Conservation (phyloP, 2,888 invertebrate species). For the Sturmia bella region DNA sequence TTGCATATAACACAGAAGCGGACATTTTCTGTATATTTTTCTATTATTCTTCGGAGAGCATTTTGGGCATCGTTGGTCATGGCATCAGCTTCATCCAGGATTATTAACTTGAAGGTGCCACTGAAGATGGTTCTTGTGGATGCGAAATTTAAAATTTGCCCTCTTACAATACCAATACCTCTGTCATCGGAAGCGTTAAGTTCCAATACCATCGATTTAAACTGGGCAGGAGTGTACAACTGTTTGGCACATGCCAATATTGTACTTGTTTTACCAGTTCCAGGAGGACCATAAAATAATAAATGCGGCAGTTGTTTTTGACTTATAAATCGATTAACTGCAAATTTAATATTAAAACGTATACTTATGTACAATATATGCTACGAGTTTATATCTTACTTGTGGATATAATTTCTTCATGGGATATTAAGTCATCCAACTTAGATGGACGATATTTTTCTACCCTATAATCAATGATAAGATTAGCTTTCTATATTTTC, state of each 20-base stretch:
- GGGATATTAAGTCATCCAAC: slow-evolving; percentile 96
- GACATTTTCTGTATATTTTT: slow-evolving; percentile 99
- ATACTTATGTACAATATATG: neutral
- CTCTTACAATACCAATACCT: slow-evolving; percentile 96
- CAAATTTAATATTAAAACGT: neutral
- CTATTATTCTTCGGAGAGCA: slow-evolving; percentile 97
- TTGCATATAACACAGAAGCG: slow-evolving; percentile 99
- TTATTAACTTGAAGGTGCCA: slow-evolving; percentile 96
- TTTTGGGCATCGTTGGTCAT: slow-evolving; percentile 99
- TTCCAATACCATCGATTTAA: slow-evolving; percentile 96
- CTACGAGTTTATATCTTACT: slow-evolving; percentile 85
- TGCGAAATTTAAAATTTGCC: slow-evolving; percentile 97
- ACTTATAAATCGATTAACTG: slow-evolving; percentile 93
- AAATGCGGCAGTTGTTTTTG: slow-evolving; percentile 97
- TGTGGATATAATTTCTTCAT: slow-evolving; percentile 97
- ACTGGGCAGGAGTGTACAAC: slow-evolving; percentile 93
- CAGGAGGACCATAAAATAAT: slow-evolving; percentile 98
- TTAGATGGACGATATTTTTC: slow-evolving; percentile 98
- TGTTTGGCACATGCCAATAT: slow-evolving; percentile 97
- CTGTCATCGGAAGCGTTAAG: slow-evolving; percentile 99
- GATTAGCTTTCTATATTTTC: neutral
- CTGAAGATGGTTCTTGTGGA: slow-evolving; percentile 97
- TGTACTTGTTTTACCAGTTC: slow-evolving; percentile 98
- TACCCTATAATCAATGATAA: slow-evolving; percentile 85
- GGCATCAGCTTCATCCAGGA: slow-evolving; percentile 99